These are phyloP conservation scores for Philereme vetulata DNA, from an alignment of 2,888 invertebrate species.

Conservation along the genomic window DNA sequence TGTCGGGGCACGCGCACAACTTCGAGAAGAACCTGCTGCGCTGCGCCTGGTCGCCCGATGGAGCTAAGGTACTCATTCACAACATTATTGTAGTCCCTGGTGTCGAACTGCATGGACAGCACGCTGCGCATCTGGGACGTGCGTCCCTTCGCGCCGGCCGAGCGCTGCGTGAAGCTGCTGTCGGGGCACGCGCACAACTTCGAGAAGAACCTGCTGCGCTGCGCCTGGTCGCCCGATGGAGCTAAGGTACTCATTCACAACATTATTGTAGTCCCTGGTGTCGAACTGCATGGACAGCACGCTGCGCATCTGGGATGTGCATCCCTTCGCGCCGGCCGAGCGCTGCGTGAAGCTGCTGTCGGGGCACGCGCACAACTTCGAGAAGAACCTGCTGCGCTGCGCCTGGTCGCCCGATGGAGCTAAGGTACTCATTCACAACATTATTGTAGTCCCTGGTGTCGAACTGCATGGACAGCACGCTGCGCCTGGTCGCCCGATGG, in stretches of 20 bases:
- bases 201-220: conserved; percentile 97
- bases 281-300: conserved; percentile 88
- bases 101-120: conserved; percentile 99
- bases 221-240: conserved; percentile 97
- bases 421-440: too few species aligned
- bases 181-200: conserved; percentile 98
- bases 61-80: conserved; percentile 94
- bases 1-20: conserved; percentile 97
- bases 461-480: conserved; percentile 97
- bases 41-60: conserved; percentile 97
- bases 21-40: conserved; percentile 98
- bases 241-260: conserved; percentile 85
- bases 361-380: conserved; percentile 98
- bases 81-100: too few species aligned
- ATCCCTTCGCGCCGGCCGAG: conserved; percentile 96
- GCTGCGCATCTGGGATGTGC: conserved; percentile 96
- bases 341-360: conserved; percentile 96
- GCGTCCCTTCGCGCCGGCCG: conserved; percentile 95
- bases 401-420: conserved; percentile 97
- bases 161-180: conserved; percentile 96
- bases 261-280: too few species aligned
- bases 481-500: conserved; percentile 98
- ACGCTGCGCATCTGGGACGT: conserved; percentile 98
- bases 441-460: too few species aligned
- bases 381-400: conserved; percentile 97